Conservation (phyloP, 2,113 vertebrate species). For the Chinchilla lanigera region DNA sequence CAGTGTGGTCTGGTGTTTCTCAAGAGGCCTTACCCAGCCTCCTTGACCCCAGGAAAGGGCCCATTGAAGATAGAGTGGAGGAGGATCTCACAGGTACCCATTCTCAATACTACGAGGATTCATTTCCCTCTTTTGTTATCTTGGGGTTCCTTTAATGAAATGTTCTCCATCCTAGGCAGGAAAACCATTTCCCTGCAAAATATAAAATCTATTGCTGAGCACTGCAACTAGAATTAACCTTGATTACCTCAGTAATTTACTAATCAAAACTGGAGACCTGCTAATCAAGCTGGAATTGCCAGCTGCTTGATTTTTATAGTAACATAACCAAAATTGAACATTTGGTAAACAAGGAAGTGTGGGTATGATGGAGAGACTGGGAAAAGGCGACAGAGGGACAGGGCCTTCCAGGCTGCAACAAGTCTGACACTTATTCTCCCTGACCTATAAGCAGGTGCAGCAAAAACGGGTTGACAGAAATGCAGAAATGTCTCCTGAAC, state of each 20-base stretch:
- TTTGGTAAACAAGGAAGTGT: conserved; percentile 87
- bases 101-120: background rate
- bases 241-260: conserved; percentile 91
- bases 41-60: background rate
- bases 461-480: fast-evolving
- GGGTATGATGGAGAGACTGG: conserved; percentile 68
- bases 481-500: background rate
- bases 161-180: conserved; percentile 75
- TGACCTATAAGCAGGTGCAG: background rate
- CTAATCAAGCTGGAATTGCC: conserved; percentile 91
- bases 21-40: background rate
- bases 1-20: background rate
- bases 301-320: conserved; percentile 90
- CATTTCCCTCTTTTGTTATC: conserved; percentile 61
- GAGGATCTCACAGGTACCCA: background rate
- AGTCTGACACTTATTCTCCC: conserved; percentile 35
- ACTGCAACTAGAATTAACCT: conserved; percentile 90
- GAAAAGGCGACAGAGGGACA: background rate
- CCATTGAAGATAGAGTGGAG: background rate
- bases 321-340: conserved; percentile 89
- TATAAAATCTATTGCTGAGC: conserved; percentile 83
- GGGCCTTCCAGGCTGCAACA: background rate
- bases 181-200: conserved; percentile 86
- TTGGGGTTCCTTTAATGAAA: conserved; percentile 77
- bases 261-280: conserved; percentile 92